phyloP scores from a whole-genome alignment of 2,797 vertebrate species.

The Gallinago solitaria region DNA sequence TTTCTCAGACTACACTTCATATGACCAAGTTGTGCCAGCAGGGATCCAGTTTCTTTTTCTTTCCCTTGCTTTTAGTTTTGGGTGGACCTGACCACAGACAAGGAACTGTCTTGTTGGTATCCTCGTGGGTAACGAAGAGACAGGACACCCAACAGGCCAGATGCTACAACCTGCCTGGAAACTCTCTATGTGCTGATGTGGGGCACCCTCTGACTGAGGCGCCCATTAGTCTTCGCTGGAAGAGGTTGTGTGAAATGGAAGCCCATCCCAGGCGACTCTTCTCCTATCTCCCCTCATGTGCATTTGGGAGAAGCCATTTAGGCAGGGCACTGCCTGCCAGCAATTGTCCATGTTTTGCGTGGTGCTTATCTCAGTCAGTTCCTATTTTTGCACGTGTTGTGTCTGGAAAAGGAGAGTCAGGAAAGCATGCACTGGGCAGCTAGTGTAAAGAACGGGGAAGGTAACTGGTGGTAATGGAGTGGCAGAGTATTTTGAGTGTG shows the following conservation, averaged over 20 bases:
- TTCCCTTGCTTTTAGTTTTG: background rate
- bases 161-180: background rate
- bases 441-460: background rate
- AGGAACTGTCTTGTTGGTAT: background rate
- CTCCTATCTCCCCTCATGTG: fast-evolving
- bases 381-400: background rate
- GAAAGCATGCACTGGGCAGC: background rate
- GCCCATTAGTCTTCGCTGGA: background rate
- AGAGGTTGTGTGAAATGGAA: background rate
- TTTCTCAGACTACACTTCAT: background rate
- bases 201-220: background rate
- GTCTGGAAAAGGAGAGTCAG: background rate
- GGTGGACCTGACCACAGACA: background rate
- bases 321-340: background rate
- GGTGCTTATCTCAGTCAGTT: background rate
- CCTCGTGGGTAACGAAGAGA: background rate
- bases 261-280: background rate
- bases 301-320: background rate
- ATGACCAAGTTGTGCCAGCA: background rate
- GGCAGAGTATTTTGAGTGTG: background rate
- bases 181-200: background rate
- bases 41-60: background rate
- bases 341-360: background rate
- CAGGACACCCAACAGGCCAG: background rate
- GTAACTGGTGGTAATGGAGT: background rate